Evolutionary conservation across 2,797 vertebrate genomes (phyloP), one percentile per base, ranked within the genome.

Genomic region (Anas flavirostris): DNA sequence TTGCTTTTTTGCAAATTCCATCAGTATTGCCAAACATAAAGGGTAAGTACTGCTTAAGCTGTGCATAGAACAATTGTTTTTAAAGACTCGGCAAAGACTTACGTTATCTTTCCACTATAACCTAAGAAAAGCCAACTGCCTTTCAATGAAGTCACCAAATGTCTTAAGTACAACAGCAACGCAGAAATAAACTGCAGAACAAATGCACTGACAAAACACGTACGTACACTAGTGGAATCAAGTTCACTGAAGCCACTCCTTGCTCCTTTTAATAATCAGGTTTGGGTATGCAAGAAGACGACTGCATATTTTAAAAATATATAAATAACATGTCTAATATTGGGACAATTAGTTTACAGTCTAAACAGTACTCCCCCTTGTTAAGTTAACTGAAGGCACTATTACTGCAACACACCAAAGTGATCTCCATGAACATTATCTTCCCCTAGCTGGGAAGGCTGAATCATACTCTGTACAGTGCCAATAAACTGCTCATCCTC

Each of bases 11-110:
- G 15, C 12, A 59, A 91, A 78, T 52, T 55, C 23, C 14, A 62
- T 12, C 75, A 22, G 16, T 78, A 16, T 5, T 58, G 29, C 26
- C 44, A 15, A n/a, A 39, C 2, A 59, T 1, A 41, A 41, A 23
- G 8, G 9, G 44, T 53, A 80, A 88, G 77, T 41, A 59, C 2
- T 39, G 11, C 75, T 33, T 25, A 48, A 1, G 1, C 9, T 35
- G 16, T 3, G 21, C 15, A 4, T 3, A 41, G 9, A 41, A 72
- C 22, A 86, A 4, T 26, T 53, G 22, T 0, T 1, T 58, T 76
- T 66, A 22, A 70, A 73, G 15, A 56, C 9, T 2, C 1, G 0
- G 3, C 16, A 43, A 0, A 46, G 37, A 46, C 26, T 31, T 31
- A 21, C 31, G 48, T 64, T 33, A 28, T 39, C 18, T 56, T 93